Conservation (phyloP, 2,113 vertebrate species). For the Motacilla alba region DNA sequence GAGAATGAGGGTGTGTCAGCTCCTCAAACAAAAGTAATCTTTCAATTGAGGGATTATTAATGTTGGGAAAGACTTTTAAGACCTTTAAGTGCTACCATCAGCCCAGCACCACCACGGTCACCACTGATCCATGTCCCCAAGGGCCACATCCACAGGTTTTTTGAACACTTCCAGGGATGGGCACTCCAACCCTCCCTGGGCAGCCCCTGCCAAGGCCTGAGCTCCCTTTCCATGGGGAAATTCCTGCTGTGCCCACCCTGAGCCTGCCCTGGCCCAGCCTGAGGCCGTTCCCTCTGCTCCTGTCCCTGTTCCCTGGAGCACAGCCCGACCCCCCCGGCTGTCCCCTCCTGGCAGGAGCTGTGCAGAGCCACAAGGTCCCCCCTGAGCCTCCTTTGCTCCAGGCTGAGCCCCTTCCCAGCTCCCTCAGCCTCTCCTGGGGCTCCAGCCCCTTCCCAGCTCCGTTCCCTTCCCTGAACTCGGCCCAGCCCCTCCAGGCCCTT, state of each 20-base stretch:
- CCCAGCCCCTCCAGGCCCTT: neutral
- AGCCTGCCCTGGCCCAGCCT: too few relatives aligned
- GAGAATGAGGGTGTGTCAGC: neutral
- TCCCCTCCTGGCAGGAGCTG: neutral
- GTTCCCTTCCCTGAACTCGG: fast-evolving
- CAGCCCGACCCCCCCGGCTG: neutral
- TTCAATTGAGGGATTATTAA: neutral
- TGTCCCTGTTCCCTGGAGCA: too few relatives aligned
- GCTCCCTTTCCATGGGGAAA: too few relatives aligned
- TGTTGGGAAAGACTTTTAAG: neutral
- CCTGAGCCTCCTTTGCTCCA: neutral
- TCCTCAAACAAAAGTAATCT: neutral
- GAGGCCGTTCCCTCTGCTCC: too few relatives aligned
- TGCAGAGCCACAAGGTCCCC: neutral
- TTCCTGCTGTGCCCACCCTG: too few relatives aligned
- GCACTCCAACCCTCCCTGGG: neutral
- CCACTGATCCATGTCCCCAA: neutral
- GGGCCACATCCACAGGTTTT: neutral
- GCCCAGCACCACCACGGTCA: neutral
- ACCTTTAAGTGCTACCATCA: neutral
- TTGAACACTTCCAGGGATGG: neutral
- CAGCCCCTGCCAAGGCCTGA: neutral
- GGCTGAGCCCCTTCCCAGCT: neutral
- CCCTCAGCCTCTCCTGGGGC: neutral
- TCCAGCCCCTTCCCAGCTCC: neutral